Percentiles rank a stretch among this genome's conserved stretches.
phyloP scores from a whole-genome alignment of 1,140 invertebrate species.

The Caenorhabditis inopinata region DNA sequence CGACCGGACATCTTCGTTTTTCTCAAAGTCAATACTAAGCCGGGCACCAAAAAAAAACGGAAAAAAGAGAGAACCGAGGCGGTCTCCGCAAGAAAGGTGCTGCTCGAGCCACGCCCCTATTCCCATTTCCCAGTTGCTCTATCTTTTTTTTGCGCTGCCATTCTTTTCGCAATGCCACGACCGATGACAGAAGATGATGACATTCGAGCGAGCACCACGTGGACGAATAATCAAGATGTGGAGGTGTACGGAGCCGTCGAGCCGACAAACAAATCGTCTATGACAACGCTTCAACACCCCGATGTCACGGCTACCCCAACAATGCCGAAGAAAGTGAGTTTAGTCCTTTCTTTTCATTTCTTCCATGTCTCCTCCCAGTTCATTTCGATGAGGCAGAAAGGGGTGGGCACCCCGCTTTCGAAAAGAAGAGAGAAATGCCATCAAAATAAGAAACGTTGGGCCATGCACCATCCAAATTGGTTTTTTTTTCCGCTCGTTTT shows the following conservation, averaged over 20 bases:
- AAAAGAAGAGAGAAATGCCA: slow-evolving; percentile 1
- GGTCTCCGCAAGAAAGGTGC: slow-evolving; percentile 16
- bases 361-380: neutral
- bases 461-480: slow-evolving; percentile 10
- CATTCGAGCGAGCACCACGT: slow-evolving; percentile 17
- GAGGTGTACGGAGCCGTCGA: slow-evolving; percentile 5
- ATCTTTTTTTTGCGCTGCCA: neutral
- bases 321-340: slow-evolving; percentile 17
- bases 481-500: neutral
- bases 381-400: neutral
- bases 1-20: slow-evolving; percentile 12
- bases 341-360: neutral
- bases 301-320: neutral
- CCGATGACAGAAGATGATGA: neutral
- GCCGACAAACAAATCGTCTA: neutral
- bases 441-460: slow-evolving; percentile 8
- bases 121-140: neutral
- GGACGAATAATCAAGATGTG: neutral
- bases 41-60: neutral
- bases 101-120: slow-evolving; percentile 4
- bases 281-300: slow-evolving; percentile 24
- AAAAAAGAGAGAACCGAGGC: neutral
- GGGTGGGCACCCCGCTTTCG: neutral
- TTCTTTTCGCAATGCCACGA: slow-evolving; percentile 9
- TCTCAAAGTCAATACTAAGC: neutral